These are phyloP conservation scores for Mus spretus DNA, from an alignment of 2,797 vertebrate species.

Conservation along the genomic window DNA sequence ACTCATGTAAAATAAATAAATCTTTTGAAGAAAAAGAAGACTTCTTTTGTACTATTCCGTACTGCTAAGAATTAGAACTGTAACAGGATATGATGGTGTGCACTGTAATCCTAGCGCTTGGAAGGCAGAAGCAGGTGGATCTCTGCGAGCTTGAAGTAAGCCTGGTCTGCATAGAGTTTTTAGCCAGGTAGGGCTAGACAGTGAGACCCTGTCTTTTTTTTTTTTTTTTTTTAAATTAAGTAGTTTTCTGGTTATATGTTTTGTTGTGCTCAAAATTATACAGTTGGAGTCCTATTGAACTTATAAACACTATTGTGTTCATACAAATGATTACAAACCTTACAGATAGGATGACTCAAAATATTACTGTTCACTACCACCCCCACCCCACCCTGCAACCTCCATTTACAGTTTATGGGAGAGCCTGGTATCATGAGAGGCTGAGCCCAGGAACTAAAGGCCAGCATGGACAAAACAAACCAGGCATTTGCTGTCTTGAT, in stretches of 20 bases:
- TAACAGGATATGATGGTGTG: neutral
- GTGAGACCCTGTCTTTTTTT: neutral
- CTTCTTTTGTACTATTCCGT: neutral
- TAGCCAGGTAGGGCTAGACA: neutral
- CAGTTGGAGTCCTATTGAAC: neutral
- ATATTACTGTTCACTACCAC: slow-evolving; percentile 9
- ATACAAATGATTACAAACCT: neutral
- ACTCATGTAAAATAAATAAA: neutral
- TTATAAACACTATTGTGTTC: neutral
- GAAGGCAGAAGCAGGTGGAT: neutral
- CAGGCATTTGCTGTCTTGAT: neutral
- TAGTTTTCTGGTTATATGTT: neutral
- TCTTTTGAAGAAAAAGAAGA: neutral
- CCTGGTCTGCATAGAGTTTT: neutral
- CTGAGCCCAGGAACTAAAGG: neutral
- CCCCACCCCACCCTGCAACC: neutral
- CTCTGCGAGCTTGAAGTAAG: neutral
- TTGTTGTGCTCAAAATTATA: neutral
- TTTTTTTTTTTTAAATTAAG: neutral
- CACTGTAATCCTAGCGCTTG: neutral
- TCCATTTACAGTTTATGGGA: neutral
- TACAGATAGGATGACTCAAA: neutral
- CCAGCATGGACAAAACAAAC: neutral
- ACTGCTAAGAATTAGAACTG: neutral
- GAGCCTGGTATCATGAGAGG: neutral